Base-by-base conservation (phyloP, 2,113 vertebrate species). In the Polypterus bichir region DNA sequence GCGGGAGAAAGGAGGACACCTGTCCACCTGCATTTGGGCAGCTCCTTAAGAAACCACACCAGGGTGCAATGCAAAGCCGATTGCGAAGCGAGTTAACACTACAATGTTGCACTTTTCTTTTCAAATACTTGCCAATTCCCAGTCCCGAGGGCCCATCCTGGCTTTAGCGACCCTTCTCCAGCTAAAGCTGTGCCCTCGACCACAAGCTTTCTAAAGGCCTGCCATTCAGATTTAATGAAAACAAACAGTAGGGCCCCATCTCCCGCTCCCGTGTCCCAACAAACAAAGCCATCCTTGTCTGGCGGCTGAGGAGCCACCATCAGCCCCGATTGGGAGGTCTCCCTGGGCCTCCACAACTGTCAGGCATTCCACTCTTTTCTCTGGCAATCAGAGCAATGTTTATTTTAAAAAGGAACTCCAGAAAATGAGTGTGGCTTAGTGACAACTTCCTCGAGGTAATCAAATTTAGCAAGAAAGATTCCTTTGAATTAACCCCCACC, bases 231-330 rank as follows among this genome's bases (percentile, higher is more conserved):
- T 76, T 81, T 70, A 77, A 80, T 80, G 76, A 83, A 86, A 85
- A 86, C 81, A 86, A 85, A 83, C 79, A 66, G 65, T 61, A 74
- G 72, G 58, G 71, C 62, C 71, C 49, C 77, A 2, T 6, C 27
- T 27, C 56, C 46, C 27, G 46, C 56, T 45, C 46, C 77, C 72
- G 67, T 70, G 70, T 79, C 75, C 75, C 73, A 59, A 27, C 57
- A 76, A 67, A 84, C 83, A 84, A 86, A 78, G 81, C 70, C 0
- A 66, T 79, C 79, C 79, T 85, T 86, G 83, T 86, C 68, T 72
- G 55, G 61, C 54, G 71, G 51, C 72, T 45, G 70, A 72, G 63
- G 69, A 70, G 70, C 72, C 62, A 65, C 71, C 69, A 66, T 73
- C 70, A 59, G 66, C 79, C 74, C 68, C 71, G 77, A 79, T 76